A percentile compares a stretch with the other conserved stretches of the same genome.
phyloP scores from a whole-genome alignment of 2,888 invertebrate genomes.

The Drosophila prostipennis region DNA sequence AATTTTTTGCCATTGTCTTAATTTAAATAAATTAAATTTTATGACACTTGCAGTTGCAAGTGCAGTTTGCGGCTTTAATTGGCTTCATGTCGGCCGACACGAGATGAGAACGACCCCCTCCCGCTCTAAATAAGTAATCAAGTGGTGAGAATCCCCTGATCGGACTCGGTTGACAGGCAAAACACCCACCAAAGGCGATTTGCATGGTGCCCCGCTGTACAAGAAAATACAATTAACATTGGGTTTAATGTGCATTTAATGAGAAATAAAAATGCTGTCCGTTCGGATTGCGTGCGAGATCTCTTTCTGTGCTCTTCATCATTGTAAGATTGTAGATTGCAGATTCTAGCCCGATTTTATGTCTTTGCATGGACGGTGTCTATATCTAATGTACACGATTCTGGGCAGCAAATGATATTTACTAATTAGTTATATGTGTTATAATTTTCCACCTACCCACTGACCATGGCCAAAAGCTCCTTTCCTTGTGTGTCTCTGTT shows the following conservation, averaged over 20 bases:
- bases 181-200: constrained; percentile 30
- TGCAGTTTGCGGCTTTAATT: constrained; percentile 77
- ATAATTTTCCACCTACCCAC: constrained; percentile 24
- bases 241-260: constrained; percentile 47
- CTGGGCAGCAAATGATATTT: constrained; percentile 35
- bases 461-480: constrained; percentile 58
- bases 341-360: constrained; percentile 28
- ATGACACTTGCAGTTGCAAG: constrained; percentile 74
- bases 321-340: constrained; percentile 26
- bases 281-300: constrained; percentile 48
- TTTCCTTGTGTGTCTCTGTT: constrained; percentile 48
- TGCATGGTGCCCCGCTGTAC: constrained; percentile 32
- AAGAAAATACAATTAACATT: constrained; percentile 51
- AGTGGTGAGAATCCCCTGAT: constrained; percentile 21
- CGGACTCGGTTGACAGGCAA: constrained; percentile 32
- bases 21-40: constrained; percentile 81
- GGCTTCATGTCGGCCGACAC: constrained; percentile 79
- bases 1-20: constrained; percentile 70
- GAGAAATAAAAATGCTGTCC: constrained; percentile 33
- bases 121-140: constrained; percentile 1
- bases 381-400: constrained; percentile 20
- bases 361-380: constrained; percentile 48
- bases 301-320: constrained; percentile 7
- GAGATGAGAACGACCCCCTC: constrained; percentile 24
- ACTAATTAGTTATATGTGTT: constrained; percentile 49